Base-by-base conservation (phyloP, 2,797 vertebrate genomes). In the Danio choprae region DNA sequence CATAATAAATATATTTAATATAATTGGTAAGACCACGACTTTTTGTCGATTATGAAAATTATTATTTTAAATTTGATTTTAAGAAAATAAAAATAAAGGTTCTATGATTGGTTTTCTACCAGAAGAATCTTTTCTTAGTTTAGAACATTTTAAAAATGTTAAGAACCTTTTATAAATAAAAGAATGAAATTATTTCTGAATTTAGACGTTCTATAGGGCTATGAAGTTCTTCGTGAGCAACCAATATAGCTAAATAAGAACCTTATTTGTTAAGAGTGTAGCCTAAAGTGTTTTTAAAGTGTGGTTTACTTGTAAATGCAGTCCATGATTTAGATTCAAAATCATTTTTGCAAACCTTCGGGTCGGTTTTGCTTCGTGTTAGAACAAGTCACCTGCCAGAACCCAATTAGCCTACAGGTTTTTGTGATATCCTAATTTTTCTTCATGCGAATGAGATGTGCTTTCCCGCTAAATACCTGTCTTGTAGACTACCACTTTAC, bases 381-480 rank as follows among this genome's bases (percentile, higher is more conserved):
- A 29, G 18, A 29, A 22, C n/a, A 43, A 44, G 53, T 55, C 68
- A 20, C 69, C 53, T 44, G 53, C 40, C 69, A 29, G 18, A 56
- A 29, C 1, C 40, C 38, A 43, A 72, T 72, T 58, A 44, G 12
- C 51, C 51, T 4, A 43, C 12, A 58, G 2, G 51, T 43, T 72
- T 72, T 58, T 44, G 53, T 29, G 10, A 41, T 29, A 10, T 56
- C 70, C 7, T 44, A 10, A 44, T 58, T 44, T 58, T 44, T 4
- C 40, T 56, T 22, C 16, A 50, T 12, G 29, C 44, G 1, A 68
- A 50, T 55, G 8, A 9, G 36, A 18, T 51, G 67, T 18, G 16
- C 51, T 69, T 69, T 40, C 22, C 67, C 15, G 50, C 20, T 6
- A 48, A 67, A 46, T 50, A 38, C 16, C 69, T 38, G 43, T 74